A percentile compares a stretch with the other conserved stretches of the same genome.
These are phyloP conservation scores for Eulemur albifrons DNA, from an alignment of 2,797 vertebrate species.

Conservation along the genomic window DNA sequence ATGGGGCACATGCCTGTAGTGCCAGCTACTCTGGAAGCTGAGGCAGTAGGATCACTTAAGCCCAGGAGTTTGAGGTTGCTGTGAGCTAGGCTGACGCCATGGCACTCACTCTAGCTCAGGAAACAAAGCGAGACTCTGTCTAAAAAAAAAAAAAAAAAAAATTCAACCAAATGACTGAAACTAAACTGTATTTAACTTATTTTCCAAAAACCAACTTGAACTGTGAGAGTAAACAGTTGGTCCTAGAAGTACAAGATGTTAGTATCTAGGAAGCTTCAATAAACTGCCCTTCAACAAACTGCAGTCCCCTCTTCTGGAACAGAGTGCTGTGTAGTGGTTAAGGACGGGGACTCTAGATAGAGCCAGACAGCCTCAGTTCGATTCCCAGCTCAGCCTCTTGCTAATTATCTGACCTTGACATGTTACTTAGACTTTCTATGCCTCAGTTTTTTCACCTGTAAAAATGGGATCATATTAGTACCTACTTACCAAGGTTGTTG, in stretches of 20 bases:
- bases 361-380: neutral
- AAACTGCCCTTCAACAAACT: too few species aligned
- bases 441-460: neutral
- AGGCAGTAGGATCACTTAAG: too few species aligned
- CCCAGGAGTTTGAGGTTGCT: too few species aligned
- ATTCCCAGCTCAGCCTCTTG: neutral
- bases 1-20: too few species aligned
- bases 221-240: neutral
- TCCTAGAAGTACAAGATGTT: neutral
- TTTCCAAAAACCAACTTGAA: neutral
- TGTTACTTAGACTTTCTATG: neutral
- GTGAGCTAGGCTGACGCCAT: too few species aligned
- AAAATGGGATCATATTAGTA: neutral
- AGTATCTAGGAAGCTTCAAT: neutral
- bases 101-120: too few species aligned
- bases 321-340: neutral
- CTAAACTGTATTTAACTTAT: neutral
- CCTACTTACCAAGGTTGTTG: neutral
- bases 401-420: neutral
- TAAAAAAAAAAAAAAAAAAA: too few species aligned
- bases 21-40: too few species aligned
- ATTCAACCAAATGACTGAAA: neutral
- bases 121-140: too few species aligned
- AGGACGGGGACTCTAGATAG: neutral
- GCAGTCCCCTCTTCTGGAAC: neutral